Conservation (phyloP, 1,140 invertebrate genomes). For the Musca domestica region DNA sequence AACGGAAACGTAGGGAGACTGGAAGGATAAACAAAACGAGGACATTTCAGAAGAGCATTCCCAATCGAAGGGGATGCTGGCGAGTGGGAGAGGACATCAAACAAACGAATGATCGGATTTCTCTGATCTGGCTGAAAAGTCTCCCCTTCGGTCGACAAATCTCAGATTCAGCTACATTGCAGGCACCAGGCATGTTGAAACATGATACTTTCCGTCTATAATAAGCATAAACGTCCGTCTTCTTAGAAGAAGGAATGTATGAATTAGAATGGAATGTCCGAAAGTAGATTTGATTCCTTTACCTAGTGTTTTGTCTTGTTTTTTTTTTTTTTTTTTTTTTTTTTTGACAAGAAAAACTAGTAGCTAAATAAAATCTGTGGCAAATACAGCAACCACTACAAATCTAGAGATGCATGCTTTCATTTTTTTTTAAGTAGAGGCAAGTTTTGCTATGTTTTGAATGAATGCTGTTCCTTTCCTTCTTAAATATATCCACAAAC, state of each 20-base stretch:
- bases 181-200: conserved; percentile 11
- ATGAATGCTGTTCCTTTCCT: too few species aligned
- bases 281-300: background rate
- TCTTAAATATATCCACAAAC: too few species aligned
- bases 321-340: too few species aligned
- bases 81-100: background rate
- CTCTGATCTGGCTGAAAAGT: background rate
- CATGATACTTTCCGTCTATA: background rate
- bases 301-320: too few species aligned
- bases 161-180: background rate
- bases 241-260: background rate
- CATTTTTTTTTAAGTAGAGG: too few species aligned
- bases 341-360: too few species aligned
- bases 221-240: background rate
- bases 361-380: too few species aligned
- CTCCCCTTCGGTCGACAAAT: background rate
- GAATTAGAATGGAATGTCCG: too few species aligned
- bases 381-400: too few species aligned
- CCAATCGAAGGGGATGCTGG: too few species aligned
- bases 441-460: too few species aligned
- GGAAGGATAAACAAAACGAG: background rate
- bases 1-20: background rate
- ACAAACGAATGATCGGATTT: background rate
- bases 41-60: background rate
- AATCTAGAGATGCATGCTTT: too few species aligned